Conservation (phyloP, 2,888 invertebrate genomes). For the Agrochola macilenta region DNA sequence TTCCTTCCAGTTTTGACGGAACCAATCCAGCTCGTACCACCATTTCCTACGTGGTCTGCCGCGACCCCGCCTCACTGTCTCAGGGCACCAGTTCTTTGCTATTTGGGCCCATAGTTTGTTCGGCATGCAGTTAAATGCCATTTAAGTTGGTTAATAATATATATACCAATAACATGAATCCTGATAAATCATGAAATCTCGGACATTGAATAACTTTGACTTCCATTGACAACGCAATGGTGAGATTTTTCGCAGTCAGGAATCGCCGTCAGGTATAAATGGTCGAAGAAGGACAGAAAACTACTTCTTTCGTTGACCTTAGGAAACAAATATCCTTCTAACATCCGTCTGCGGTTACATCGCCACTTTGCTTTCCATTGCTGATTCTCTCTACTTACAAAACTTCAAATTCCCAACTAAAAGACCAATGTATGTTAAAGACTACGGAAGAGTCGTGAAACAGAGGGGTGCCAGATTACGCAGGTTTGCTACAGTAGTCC, state of each 20-base stretch:
- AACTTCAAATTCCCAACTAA: conserved; percentile 11
- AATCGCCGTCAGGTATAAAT: conserved; percentile 67
- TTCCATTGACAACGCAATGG: conserved; percentile 40
- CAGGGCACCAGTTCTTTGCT: no score
- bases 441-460: background rate
- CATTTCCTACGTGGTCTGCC: no score
- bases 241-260: conserved; percentile 61
- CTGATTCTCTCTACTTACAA: background rate
- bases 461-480: conserved; percentile 47
- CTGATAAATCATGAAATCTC: conserved; percentile 2
- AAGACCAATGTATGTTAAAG: conserved; percentile 28
- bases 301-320: conserved; percentile 74
- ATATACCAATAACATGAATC: background rate
- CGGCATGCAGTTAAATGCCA: no score
- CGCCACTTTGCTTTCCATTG: conserved; percentile 9
- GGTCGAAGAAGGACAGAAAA: conserved; percentile 68
- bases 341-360: conserved; percentile 11
- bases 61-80: no score
- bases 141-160: no score
- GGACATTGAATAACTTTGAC: conserved; percentile 17
- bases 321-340: conserved; percentile 63
- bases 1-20: no score
- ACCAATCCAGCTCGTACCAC: no score
- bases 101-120: no score
- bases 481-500: conserved; percentile 70